Percentiles rank a stretch among this genome's conserved stretches.
Evolutionary conservation across 1,140 invertebrate species (phyloP).

Genomic region (Orchestia grillus): DNA sequence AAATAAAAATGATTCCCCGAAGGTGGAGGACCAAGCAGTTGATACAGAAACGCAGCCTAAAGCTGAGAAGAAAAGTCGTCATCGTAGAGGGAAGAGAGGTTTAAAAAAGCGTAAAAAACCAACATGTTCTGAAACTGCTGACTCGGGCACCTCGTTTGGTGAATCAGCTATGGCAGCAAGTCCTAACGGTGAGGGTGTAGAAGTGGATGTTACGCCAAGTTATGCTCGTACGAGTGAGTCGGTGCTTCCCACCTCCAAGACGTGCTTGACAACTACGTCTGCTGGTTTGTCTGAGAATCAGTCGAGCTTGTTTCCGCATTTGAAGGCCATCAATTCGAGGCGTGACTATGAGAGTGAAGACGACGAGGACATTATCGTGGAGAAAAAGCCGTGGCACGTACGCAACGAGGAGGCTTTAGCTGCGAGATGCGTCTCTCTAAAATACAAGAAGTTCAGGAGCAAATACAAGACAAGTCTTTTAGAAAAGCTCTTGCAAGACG

Average conservation of each 20-base stretch:
- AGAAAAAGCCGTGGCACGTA: background rate
- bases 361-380: background rate
- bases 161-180: background rate
- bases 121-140: background rate
- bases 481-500: slow-evolving; percentile 17
- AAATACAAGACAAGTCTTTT: slow-evolving; percentile 16
- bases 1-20: background rate
- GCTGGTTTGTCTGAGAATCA: background rate
- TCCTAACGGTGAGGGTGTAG: background rate
- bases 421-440: background rate
- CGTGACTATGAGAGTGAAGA: background rate
- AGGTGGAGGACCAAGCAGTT: background rate
- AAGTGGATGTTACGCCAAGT: background rate
- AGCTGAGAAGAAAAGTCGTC: background rate
- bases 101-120: background rate
- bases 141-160: background rate
- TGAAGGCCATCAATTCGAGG: slow-evolving; percentile 3
- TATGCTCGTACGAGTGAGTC: background rate
- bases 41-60: background rate
- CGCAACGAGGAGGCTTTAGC: background rate
- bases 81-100: background rate
- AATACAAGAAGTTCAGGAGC: background rate
- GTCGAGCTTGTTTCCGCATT: background rate
- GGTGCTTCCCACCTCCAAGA: background rate
- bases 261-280: background rate